Base-by-base conservation (phyloP, 2,797 vertebrate species). In the Salmo trutta region DNA sequence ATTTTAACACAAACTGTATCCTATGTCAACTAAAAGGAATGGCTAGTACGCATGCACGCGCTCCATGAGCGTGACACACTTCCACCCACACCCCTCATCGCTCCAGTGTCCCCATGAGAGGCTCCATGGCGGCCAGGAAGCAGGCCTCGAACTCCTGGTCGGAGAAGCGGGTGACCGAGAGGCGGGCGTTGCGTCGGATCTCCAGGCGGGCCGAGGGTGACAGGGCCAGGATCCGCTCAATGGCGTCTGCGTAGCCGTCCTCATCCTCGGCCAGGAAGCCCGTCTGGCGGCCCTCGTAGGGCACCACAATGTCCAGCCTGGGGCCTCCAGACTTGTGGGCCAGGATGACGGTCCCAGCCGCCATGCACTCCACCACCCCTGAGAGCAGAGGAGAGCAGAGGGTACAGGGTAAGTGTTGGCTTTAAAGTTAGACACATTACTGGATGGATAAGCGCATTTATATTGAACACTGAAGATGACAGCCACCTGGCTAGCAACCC, bases 311-410 rank as follows among this genome's bases (percentile, higher is more conserved):
- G 86, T 99, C 98, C 29, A 98, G 82, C 84, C 95, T 96, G 0
- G 98, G 98, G 7, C 98, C 98, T 5, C 98, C 98, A 0, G 98
- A 99, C 81, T 96, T 95, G 89, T 99, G 97, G 59, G 98, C 98
- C 69, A 99, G 93, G 79, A 97, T 93, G 67, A 99, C 81, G 24
- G 95, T 96, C 74, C 98, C 98, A 27, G 98, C 97, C 53, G 98
- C 98, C 98, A 99, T 99, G 56, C 97, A 98, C 90, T 99, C 98
- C 73, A 99, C 98, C 1, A 99, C 89, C 65, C 98, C 98, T 99
- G 79, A 2, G 79, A 77, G 69, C 82, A 54, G 73, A 65, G 33
- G 17, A 64, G 14, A 70, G 24, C 6, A 17, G 51, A 12, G 53
- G 7, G 24, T 1, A 41, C 36, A 31, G 29, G 33, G 33, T 6